Base-by-base conservation (phyloP, 2,888 invertebrate species). In the Chloromyia formosa region DNA sequence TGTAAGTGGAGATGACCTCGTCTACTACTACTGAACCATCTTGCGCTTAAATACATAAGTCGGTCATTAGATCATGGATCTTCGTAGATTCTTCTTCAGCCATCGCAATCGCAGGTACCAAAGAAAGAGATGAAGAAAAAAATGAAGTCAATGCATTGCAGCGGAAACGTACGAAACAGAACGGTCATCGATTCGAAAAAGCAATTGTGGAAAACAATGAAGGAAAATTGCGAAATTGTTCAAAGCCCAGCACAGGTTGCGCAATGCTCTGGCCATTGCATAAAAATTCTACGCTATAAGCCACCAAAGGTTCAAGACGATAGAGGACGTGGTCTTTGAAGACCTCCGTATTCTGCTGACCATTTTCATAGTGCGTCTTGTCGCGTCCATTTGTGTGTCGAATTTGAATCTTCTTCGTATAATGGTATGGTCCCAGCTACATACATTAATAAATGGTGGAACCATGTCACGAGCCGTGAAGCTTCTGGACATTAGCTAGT, bases 251-350 rank as follows among this genome's bases (percentile, higher is more conserved):
- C 27, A 49, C 49, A 49, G 49, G 58, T 71, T 71, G 40, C 42
- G 71, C 56, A 71, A 71, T 56, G 20, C 22, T 66, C 49, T 49
- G 45, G 66, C 49, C n/a, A 12, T 66, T 66, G 66, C 66, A 66
- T 35, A 66, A 66, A 7, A 7, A 40, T 42, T 23, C 66, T 49
- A n/a, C n/a, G n/a, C 62, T 27, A 35, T 35, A 35, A 2, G 62
- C 66, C 7, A n/a, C 14, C 23, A 20, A 61, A 66, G 27, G 49
- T 14, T 45, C 35, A 22, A 20, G 49, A 66, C n/a, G n/a, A n/a
- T n/a, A 64, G 40, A 40, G 45, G 61, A 64, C 27, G 7, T 35
- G 3, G 27, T 35, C 27, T 35, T 35, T 35, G 16, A 49, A 22
- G 42, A 35, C 66, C 49, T 10, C 20, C 18, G 16, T 2, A 49